Conservation (phyloP, 2,113 vertebrate genomes). For the Thymallus thymallus region DNA sequence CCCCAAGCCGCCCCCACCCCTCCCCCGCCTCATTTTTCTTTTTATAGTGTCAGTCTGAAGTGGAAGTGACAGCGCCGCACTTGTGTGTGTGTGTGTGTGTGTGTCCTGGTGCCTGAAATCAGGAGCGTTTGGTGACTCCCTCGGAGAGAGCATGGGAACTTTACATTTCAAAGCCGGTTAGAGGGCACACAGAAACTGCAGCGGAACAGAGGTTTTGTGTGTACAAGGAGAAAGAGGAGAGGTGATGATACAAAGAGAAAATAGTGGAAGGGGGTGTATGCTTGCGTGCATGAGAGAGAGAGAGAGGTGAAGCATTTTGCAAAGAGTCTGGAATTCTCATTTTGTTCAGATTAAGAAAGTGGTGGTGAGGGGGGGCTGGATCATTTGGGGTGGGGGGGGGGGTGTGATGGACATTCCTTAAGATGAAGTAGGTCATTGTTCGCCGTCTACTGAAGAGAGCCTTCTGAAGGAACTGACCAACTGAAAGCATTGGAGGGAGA, state of each 20-base stretch:
- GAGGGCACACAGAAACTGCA: conserved; percentile 49
- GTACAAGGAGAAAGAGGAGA: conserved; percentile 8
- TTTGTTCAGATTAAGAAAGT: conserved; percentile 76
- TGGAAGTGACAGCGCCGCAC: conserved; percentile 65
- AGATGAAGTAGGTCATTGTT: conserved; percentile 83
- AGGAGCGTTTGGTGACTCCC: conserved; percentile 56
- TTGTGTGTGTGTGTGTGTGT: not conserved
- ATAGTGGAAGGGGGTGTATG: conserved; percentile 30
- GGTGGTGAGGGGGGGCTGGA: conserved; percentile 41
- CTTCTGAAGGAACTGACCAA: conserved; percentile 77
- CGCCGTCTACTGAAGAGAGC: conserved; percentile 72
- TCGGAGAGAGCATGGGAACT: conserved; percentile 65
- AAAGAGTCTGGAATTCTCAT: conserved; percentile 72
- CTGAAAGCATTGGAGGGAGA: conserved; percentile 68
- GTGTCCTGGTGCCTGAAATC: conserved; percentile 28
- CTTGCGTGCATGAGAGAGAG: conserved; percentile 28
- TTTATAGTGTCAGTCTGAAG: conserved; percentile 69
- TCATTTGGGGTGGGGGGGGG: conserved; percentile 63
- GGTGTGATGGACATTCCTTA: conserved; percentile 74
- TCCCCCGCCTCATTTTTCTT: conserved; percentile 48
- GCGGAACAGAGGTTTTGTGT: conserved; percentile 32
- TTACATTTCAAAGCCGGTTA: conserved; percentile 68
- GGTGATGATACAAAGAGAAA: conserved; percentile 21
- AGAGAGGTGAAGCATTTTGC: conserved; percentile 63
- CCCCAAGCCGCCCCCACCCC: conserved; percentile 31